A percentile compares a stretch with the other conserved stretches of the same genome.
Evolutionary conservation across 2,797 vertebrate species (phyloP).

Genomic region (Phoxinus dragarum): DNA sequence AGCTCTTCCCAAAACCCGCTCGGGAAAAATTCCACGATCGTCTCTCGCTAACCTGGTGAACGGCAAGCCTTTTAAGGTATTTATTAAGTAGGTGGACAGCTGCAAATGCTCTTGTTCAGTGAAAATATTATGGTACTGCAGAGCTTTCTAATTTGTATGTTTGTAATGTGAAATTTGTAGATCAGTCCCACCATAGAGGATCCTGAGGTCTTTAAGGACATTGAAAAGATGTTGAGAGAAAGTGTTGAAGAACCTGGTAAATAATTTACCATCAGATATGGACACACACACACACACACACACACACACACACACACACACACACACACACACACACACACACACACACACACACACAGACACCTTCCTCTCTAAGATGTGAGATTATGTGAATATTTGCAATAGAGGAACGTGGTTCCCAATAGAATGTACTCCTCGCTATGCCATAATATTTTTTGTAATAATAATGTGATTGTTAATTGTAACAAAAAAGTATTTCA

Average conservation of each 20-base stretch:
- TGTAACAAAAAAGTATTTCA: neutral
- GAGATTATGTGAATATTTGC: neutral
- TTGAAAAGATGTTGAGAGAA: slow-evolving; percentile 82
- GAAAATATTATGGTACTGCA: neutral
- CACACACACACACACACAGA: no score
- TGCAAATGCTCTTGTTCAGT: neutral
- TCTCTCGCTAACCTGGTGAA: slow-evolving; percentile 87
- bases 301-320: no score
- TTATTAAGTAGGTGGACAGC: neutral
- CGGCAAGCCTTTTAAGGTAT: slow-evolving; percentile 89
- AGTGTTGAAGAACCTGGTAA: slow-evolving; percentile 50
- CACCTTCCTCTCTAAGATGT: neutral
- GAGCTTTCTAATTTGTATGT: neutral
- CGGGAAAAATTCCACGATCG: slow-evolving; percentile 94
- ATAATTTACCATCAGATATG: slow-evolving; percentile 49
- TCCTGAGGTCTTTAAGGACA: slow-evolving; percentile 84
- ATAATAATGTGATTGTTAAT: neutral
- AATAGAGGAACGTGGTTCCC: neutral
- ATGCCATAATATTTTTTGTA: neutral
- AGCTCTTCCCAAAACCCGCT: slow-evolving; percentile 91
- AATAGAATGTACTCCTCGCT: neutral
- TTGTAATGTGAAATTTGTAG: slow-evolving; percentile 68
- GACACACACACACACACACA: neutral
- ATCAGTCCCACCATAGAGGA: slow-evolving; percentile 94
- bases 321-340: neutral